Base-by-base conservation (phyloP, 2,888 invertebrate species). In the Nephrotoma guestfalica region DNA sequence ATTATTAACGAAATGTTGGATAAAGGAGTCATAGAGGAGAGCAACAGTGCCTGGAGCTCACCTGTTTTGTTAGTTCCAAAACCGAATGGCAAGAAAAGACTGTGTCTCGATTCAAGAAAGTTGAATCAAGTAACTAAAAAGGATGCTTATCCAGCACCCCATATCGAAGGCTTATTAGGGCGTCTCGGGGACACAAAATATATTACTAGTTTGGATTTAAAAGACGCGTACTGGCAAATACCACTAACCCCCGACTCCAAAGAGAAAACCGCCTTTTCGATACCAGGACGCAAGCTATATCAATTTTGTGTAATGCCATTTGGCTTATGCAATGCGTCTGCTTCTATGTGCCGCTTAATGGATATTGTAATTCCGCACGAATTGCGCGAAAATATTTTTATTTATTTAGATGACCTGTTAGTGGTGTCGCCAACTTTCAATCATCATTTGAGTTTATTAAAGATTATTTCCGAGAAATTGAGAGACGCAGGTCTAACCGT, bases 11-110 rank as follows among this genome's bases (percentile, higher is more conserved):
- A 87, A 6, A 89, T 89, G 89, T 71, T 88, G 11, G 83, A 86
- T 11, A 86, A 87, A 43, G 88, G 87, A 4, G 88, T 88, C 1
- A 87, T 89, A 9, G 89, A 89, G 41, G 87, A 87, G 4, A 88
- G 88, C 0, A 86, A 86, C 13, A 88, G 88, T 86, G 86, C 88
- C 6, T 30, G 30, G 30, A 30, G 30, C 30, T 30, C 30, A 2
- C 30, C 30, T 30, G 30, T 30, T 30, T 30, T 30, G 30, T 30
- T 30, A 3, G 30, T 30, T 2, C 30, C 30, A 30, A 30, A 30
- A 30, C 30, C 30, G 30, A 30, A 30, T 30, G 30, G 30, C 30
- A 30, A 30, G 30, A 30, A 30, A 30, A 30, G 30, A 30, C 2
- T 51, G 15, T 51, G 51, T 51, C 4, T 51, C 6, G 51, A 51